Evolutionary conservation across 2,888 invertebrate species (phyloP).

Genomic region (Acronicta alni): DNA sequence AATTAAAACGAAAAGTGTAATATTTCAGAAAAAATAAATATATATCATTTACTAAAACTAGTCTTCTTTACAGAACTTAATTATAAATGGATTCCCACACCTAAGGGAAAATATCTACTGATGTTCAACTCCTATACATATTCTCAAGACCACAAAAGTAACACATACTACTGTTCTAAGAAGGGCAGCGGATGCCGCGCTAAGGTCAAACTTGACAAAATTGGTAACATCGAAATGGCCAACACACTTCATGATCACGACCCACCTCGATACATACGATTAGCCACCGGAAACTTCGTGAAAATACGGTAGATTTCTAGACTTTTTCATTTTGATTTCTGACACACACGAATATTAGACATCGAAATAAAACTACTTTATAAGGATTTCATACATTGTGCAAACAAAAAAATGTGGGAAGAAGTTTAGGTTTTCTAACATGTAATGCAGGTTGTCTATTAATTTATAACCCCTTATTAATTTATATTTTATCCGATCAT

Average conservation of each 20-base stretch:
- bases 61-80: constrained; percentile 32
- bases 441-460: too few relatives aligned
- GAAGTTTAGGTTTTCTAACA: too few relatives aligned
- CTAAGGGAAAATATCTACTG: constrained; percentile 46
- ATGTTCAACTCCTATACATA: constrained; percentile 51
- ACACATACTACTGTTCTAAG: constrained; percentile 53
- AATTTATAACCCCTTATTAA: too few relatives aligned
- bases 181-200: constrained; percentile 53
- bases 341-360: too few relatives aligned
- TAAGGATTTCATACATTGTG: too few relatives aligned
- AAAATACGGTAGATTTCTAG: constrained; percentile 20
- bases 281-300: constrained; percentile 31
- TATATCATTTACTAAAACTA: not conserved
- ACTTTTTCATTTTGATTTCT: not conserved
- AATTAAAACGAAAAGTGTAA: too few relatives aligned
- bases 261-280: constrained; percentile 48
- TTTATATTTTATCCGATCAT: too few relatives aligned
- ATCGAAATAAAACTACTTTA: too few relatives aligned
- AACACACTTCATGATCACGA: constrained; percentile 33
- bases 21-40: not conserved
- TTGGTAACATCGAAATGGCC: constrained; percentile 29
- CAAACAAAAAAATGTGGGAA: too few relatives aligned
- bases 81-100: constrained; percentile 54
- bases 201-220: constrained; percentile 44
- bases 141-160: constrained; percentile 51